Evolutionary conservation across 2,888 invertebrate genomes (phyloP).

Genomic region (Ochropleura plecta): DNA sequence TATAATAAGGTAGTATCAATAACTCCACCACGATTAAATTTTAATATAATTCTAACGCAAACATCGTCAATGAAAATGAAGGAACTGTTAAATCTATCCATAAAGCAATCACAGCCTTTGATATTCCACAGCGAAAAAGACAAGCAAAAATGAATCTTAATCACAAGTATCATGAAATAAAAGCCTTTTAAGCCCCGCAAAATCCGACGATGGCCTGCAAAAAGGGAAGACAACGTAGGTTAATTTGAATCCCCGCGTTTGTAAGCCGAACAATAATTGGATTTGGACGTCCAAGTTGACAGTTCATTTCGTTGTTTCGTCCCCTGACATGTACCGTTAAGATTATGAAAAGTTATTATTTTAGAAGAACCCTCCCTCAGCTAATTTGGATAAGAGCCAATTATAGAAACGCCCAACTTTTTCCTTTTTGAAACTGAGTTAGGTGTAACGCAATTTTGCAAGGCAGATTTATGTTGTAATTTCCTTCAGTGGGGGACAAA

Average conservation of each 20-base stretch:
- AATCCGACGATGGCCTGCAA: conserved; percentile 78
- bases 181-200: conserved; percentile 72
- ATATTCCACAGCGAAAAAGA: conserved; percentile 64
- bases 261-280: conserved; percentile 87
- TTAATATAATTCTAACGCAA: conserved; percentile 56
- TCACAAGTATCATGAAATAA: conserved; percentile 79
- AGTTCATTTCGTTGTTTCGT: conserved; percentile 88
- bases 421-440: conserved; percentile 77
- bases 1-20: conserved; percentile 39
- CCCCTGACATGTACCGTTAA: conserved; percentile 86
- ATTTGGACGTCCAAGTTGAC: conserved; percentile 88
- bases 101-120: conserved; percentile 68
- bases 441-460: conserved; percentile 80
- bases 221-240: conserved; percentile 82
- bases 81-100: conserved; percentile 65
- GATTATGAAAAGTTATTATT: conserved; percentile 88
- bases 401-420: conserved; percentile 80
- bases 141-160: conserved; percentile 81
- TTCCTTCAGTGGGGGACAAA: conserved; percentile 73
- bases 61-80: conserved; percentile 64
- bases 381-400: conserved; percentile 87
- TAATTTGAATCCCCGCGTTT: conserved; percentile 87
- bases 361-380: conserved; percentile 75
- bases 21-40: conserved; percentile 40
- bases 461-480: conserved; percentile 83